Base-by-base conservation (phyloP, 1,140 invertebrate genomes). In the Lasioglossum baleicum region DNA sequence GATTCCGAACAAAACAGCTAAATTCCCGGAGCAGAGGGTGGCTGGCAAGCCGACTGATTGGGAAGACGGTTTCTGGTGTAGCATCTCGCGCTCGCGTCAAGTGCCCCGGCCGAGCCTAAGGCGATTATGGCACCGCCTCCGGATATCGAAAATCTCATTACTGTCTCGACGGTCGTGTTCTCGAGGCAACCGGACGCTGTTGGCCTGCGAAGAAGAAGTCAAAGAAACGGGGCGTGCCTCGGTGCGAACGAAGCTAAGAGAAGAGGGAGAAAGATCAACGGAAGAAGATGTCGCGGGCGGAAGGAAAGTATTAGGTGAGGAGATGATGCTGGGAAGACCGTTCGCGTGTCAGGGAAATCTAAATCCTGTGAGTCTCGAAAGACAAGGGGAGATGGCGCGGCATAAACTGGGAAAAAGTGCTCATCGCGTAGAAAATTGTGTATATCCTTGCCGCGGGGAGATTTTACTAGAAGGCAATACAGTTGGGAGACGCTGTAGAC, bases 81-180 rank as follows among this genome's bases (percentile, higher is more conserved):
- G 17, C 20, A 7, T 1, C 31, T 48, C 13, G 13, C 64, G 48
- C 5, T 7, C 44, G 60, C 60, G 76, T 63, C 48, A 68, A 71
- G 75, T 56, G 48, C 17, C 53, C 13, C 51, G 61, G 10, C 10
- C 15, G 53, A 74, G 65, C 65, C 69, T 80, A 82, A 82, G 76
- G 70, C 81, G 76, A 82, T 82, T 82, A 74, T 42, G 60, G 20
- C 7, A 61, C 53, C 51, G 61, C 63, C 42, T 42, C 10, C 72
- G 42, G 68, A 72, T 72, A 68, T 82, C 22, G 58, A 65, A 80
- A 82, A 82, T 82, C 76, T 82, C 81, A 71, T 82, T 82, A 82
- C 51, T 10, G 60, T 74, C 70, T 82, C 65, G 53, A 73, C 68
- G 60, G 15, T 35, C 10, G 31, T 58, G 60, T 73, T 65, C 76